These are phyloP conservation scores for Pluvianellus socialis DNA, from an alignment of 2,113 vertebrate genomes.

Conservation along the genomic window DNA sequence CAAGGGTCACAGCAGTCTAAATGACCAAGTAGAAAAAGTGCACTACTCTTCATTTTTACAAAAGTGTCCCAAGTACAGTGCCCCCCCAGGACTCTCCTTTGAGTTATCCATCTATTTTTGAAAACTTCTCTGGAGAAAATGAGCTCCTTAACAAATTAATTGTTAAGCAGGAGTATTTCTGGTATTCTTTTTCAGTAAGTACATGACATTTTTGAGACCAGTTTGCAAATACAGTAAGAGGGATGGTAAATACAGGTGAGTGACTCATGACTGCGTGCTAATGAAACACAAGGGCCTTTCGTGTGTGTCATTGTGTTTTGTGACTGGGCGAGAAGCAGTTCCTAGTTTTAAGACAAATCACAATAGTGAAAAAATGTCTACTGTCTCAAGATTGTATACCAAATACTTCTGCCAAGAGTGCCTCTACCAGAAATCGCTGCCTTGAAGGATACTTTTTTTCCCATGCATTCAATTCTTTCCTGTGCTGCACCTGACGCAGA, in stretches of 20 bases:
- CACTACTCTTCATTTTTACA: neutral
- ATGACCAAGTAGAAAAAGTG: neutral
- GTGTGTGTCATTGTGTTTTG: neutral
- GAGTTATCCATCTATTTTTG: neutral
- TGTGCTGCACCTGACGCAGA: neutral
- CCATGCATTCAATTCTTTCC: neutral
- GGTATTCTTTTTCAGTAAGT: neutral
- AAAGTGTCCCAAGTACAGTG: neutral
- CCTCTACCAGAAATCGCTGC: neutral
- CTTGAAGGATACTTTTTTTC: neutral
- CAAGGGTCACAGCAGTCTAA: neutral
- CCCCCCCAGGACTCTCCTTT: neutral
- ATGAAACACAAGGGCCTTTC: neutral
- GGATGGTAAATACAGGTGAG: neutral
- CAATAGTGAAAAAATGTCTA: neutral
- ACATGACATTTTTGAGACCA: neutral
- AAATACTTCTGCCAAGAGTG: neutral
- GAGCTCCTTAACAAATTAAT: neutral
- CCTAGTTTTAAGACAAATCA: neutral
- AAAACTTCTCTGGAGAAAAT: neutral
- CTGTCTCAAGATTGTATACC: neutral
- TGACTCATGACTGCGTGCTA: neutral
- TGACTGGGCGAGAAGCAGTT: neutral
- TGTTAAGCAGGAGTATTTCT: neutral
- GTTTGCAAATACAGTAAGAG: neutral